A percentile compares a stretch with the other conserved stretches of the same genome.
Evolutionary conservation across 2,797 vertebrate species (phyloP).

Genomic region (Aratinga solstitialis): DNA sequence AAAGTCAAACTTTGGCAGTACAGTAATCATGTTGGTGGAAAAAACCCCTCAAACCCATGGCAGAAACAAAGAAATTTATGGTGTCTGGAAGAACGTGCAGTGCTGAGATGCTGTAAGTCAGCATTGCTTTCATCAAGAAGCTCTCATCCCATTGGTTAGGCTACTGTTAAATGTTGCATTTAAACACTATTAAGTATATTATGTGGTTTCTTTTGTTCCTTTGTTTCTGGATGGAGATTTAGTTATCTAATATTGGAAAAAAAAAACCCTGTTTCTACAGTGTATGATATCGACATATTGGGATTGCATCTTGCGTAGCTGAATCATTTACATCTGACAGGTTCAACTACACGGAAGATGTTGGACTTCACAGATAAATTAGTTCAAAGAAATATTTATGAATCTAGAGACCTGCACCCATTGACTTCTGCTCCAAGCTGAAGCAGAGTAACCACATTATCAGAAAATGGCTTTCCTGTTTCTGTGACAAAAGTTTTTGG

Average conservation of each 20-base stretch:
- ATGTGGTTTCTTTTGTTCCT: conserved; percentile 56
- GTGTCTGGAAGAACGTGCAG: background rate
- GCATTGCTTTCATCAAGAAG: background rate
- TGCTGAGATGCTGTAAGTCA: background rate
- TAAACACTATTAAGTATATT: background rate
- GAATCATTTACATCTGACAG: conserved; percentile 63
- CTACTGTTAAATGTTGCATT: background rate
- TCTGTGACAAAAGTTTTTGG: conserved; percentile 41
- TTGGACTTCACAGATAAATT: conserved; percentile 47
- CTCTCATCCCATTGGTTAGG: background rate
- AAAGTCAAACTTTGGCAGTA: rapidly evolving
- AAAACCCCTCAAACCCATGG: background rate
- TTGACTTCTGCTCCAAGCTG: conserved; percentile 14
- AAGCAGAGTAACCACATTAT: conserved; percentile 25
- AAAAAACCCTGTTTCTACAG: conserved; percentile 22
- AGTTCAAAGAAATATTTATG: conserved; percentile 50
- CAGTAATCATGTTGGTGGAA: background rate
- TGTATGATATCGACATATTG: conserved; percentile 54
- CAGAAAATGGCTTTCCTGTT: conserved; percentile 19
- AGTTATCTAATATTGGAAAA: conserved; percentile 40
- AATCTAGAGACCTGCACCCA: background rate
- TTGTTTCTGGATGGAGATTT: conserved; percentile 33
- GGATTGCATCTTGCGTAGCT: conserved; percentile 51
- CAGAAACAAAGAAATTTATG: background rate
- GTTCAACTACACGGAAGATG: conserved; percentile 23